Conservation (phyloP, 35 echinoderm and acorn worm genomes). For the Heliocidaris tuberculata region DNA sequence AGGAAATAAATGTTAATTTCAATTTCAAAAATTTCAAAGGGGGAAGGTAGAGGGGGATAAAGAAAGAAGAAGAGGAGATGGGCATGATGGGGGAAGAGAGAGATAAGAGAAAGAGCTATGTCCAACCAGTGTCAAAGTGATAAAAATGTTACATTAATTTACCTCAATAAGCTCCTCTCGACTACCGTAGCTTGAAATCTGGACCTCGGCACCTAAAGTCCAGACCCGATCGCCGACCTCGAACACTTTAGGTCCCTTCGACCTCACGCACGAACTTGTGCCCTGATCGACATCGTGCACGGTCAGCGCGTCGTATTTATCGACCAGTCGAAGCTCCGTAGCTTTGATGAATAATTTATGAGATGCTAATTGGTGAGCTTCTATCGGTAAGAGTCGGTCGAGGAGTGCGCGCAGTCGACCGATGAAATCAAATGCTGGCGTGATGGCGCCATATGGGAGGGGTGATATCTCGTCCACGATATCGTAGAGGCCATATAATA, state of each 20-base stretch:
- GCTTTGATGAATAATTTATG: constrained; percentile 63
- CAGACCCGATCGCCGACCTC: constrained; percentile 74
- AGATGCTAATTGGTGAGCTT: constrained; percentile 70
- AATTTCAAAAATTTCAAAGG: too few species aligned
- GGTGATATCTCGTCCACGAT: constrained; percentile 79
- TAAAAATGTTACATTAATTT: not conserved
- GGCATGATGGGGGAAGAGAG: not conserved
- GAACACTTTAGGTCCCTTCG: constrained; percentile 82
- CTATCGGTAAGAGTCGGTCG: constrained; percentile 46
- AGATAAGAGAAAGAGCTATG: not conserved
- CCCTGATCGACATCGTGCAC: constrained; percentile 88
- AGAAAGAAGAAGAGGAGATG: not conserved
- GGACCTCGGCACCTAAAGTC: constrained; percentile 65
- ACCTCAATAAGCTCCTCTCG: constrained; percentile 82
- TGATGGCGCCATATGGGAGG: constrained; percentile 70
- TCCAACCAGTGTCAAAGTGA: not conserved
- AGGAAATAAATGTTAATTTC: too few species aligned
- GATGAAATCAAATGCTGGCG: constrained; percentile 74
- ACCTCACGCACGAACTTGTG: constrained; percentile 74
- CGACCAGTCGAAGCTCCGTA: constrained; percentile 54
- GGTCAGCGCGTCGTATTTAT: constrained; percentile 66
- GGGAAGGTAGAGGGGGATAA: not conserved
- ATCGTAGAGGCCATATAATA: constrained; percentile 58
- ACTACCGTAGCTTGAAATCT: constrained; percentile 58
- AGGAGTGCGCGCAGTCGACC: constrained; percentile 58